phyloP scores from a whole-genome alignment of 2,797 vertebrate genomes.

The Garrulus glandarius region DNA sequence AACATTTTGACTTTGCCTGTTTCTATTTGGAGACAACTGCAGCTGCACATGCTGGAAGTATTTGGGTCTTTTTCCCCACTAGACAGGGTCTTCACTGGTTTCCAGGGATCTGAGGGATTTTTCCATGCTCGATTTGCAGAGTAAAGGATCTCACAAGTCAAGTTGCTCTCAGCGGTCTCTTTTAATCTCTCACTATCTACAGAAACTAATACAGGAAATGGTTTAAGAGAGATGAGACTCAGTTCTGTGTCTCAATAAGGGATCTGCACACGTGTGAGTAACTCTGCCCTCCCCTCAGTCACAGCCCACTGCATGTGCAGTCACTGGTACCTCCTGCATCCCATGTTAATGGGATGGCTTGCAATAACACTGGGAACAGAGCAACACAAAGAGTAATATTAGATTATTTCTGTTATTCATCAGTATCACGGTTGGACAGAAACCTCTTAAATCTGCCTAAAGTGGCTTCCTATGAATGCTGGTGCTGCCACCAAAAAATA shows the following conservation, averaged over 20 bases:
- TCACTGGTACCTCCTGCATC: not conserved
- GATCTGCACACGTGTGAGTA: not conserved
- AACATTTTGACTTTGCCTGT: not conserved
- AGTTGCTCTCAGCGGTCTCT: not conserved
- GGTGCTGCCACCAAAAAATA: constrained; percentile 32
- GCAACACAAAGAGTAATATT: constrained; percentile 34
- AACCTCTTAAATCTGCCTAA: constrained; percentile 52
- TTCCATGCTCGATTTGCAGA: not conserved
- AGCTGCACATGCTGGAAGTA: not conserved
- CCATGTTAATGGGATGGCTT: not conserved
- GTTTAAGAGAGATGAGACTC: not conserved
- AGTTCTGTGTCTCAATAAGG: not conserved
- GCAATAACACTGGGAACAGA: not conserved
- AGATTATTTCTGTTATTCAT: constrained; percentile 64
- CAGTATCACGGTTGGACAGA: constrained; percentile 21
- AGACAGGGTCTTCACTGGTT: not conserved
- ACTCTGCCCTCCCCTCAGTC: not conserved
- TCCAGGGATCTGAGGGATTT: not conserved
- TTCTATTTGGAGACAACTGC: not conserved
- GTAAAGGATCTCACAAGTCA: not conserved
- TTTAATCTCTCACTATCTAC: not conserved
- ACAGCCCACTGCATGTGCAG: not conserved
- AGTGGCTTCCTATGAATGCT: constrained; percentile 54
- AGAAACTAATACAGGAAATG: not conserved
- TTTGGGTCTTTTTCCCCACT: not conserved